Conservation (phyloP, 1,140 invertebrate genomes). For the Papilio helenus region DNA sequence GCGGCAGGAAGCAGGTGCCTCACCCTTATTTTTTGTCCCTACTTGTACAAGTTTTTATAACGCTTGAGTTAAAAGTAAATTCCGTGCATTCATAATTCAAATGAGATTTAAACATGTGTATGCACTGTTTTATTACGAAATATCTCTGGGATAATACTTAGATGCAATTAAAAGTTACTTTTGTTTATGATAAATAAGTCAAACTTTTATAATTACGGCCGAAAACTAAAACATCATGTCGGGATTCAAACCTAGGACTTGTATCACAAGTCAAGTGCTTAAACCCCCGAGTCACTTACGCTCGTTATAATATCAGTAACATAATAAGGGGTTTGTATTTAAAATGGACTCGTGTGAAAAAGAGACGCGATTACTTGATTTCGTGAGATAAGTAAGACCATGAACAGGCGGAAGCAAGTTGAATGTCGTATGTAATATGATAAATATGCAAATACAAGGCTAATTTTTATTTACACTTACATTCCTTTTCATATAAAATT, state of each 20-base stretch:
- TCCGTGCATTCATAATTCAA: neutral
- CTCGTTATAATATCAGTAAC: too few species aligned
- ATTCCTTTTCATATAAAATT: neutral
- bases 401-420: constrained; percentile 23
- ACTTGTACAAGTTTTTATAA: constrained; percentile 24
- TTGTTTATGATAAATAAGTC: too few species aligned
- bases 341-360: neutral
- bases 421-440: constrained; percentile 2
- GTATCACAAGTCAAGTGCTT: too few species aligned
- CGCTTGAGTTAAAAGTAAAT: neutral
- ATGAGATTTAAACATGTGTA: neutral
- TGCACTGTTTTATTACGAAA: neutral
- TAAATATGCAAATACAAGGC: constrained; percentile 24
- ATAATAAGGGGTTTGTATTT: too few species aligned
- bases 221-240: too few species aligned
- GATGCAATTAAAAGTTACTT: too few species aligned
- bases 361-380: neutral
- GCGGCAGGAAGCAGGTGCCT: constrained; percentile 24
- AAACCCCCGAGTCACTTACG: too few species aligned
- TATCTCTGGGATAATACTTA: neutral
- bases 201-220: too few species aligned
- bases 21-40: constrained; percentile 19
- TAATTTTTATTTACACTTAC: neutral
- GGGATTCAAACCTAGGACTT: too few species aligned
- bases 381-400: constrained; percentile 17